Base-by-base conservation (phyloP, 1,140 invertebrate species). In the Brachionus sp. region DNA sequence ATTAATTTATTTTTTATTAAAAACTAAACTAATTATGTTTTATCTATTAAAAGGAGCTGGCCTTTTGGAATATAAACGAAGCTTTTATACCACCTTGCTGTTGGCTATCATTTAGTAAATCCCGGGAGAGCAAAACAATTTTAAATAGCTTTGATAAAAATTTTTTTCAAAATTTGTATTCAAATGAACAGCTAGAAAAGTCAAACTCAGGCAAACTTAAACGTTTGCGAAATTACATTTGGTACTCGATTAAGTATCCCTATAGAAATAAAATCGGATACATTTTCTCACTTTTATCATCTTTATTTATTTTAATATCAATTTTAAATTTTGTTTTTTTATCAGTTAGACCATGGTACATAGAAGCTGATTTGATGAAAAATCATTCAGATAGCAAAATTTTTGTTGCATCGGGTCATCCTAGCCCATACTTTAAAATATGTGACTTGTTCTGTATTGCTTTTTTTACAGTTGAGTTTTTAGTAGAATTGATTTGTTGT, bases 381-480 rank as follows among this genome's bases (percentile, higher is more conserved):
- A 44, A 75, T 44, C 19, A 44, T 13, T 25, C 37, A 46, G 25
- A 23, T 46, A 44, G 44, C 19, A 75, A 29, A 46, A 75, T 9
- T 5, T 25, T 19, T 12, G 29, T 46, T 39, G 7, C 25, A 3
- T 44, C n/a, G 12, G 70, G 70, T 5, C 25, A 75, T 12, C 70
- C 70, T 4, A 44, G 39, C 46, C 39, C 37, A 46, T 75, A 25
- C 33, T 75, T 75, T n/a, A 75, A 75, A 75, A 12, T 46, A 10
- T 46, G 88, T 84, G 88, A 89, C 85, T 87, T 86, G n/a, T 86
- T 86, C 70, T 89, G 88, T 84, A 87, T 89, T 82, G 87, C 87
- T 75, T 89, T 95, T 96, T 99, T 99, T 91, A 99, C 97, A 2
- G 95, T 96, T 12, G 97, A 99, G 89, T 99, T 98, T 89, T 90